Conservation (phyloP, 2,113 vertebrate species). For the Apaloderma vittatum region DNA sequence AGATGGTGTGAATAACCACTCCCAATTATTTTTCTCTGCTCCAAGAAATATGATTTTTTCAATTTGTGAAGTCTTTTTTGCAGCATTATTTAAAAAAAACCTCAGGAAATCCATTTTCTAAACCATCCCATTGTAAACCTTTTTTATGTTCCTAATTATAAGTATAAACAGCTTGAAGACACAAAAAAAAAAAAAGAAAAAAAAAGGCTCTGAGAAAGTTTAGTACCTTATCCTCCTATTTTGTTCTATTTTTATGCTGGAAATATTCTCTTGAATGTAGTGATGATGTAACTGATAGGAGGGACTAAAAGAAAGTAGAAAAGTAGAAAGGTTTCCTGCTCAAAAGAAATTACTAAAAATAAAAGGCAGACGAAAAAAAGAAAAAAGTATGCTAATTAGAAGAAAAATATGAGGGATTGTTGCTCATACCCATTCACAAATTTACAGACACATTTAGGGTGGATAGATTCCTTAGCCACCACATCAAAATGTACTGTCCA, state of each 20-base stretch:
- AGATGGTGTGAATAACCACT: not conserved
- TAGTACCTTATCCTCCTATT: not conserved
- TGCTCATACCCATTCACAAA: not conserved
- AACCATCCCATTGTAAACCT: not conserved
- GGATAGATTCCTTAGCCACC: not conserved
- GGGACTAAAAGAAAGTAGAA: not conserved
- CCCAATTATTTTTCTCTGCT: not conserved
- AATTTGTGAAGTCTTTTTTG: not conserved
- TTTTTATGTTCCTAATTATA: not conserved
- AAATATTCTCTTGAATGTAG: not conserved
- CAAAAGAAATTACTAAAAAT: not conserved
- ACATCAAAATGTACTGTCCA: not conserved
- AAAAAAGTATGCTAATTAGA: not conserved
- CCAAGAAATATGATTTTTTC: not conserved
- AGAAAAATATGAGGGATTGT: not conserved
- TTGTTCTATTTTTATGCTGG: not conserved
- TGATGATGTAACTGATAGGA: not conserved
- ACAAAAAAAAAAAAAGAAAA: not conserved
- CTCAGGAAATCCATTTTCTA: not conserved
- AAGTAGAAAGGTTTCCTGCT: not conserved
- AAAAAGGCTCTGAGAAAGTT: not conserved
- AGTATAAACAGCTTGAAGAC: not conserved
- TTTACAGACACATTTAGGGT: not conserved
- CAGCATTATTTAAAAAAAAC: not conserved
- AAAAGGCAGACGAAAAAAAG: not conserved